Evolutionary conservation across 2,797 vertebrate genomes (phyloP).

Genomic region (Streptopelia turtur): DNA sequence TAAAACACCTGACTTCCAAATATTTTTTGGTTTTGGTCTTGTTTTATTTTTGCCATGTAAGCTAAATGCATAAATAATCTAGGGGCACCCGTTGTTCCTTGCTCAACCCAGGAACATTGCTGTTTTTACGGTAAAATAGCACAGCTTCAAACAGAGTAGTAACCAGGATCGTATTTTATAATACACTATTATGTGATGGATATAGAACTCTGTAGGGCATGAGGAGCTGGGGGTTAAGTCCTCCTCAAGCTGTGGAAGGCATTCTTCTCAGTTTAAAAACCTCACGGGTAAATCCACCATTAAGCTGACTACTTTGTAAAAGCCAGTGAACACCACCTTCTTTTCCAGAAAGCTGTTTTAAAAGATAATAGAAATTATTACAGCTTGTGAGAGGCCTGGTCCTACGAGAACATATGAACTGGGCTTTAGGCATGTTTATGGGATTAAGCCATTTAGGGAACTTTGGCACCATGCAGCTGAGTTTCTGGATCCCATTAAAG

Average conservation of each 20-base stretch:
- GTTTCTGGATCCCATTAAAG: conserved; percentile 57
- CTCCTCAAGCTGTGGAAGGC: background rate
- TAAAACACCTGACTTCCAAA: background rate
- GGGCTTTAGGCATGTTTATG: conserved; percentile 30
- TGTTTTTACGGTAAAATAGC: background rate
- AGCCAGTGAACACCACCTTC: background rate
- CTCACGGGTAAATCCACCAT: background rate
- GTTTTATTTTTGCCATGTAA: background rate
- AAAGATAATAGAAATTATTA: background rate
- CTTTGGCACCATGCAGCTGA: background rate
- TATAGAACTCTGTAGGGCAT: background rate
- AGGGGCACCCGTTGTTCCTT: background rate
- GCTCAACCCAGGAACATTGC: background rate
- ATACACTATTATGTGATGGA: background rate
- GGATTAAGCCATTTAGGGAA: conserved; percentile 36
- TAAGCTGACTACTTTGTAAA: background rate
- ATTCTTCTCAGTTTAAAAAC: background rate
- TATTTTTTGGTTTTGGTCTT: background rate
- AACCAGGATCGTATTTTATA: background rate
- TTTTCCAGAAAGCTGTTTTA: background rate
- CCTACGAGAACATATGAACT: background rate
- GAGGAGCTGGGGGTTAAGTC: background rate
- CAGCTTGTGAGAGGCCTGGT: background rate
- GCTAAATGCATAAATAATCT: background rate
- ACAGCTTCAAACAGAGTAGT: background rate